Conservation (phyloP, 2,113 vertebrate genomes). For the Rissa tridactyla region DNA sequence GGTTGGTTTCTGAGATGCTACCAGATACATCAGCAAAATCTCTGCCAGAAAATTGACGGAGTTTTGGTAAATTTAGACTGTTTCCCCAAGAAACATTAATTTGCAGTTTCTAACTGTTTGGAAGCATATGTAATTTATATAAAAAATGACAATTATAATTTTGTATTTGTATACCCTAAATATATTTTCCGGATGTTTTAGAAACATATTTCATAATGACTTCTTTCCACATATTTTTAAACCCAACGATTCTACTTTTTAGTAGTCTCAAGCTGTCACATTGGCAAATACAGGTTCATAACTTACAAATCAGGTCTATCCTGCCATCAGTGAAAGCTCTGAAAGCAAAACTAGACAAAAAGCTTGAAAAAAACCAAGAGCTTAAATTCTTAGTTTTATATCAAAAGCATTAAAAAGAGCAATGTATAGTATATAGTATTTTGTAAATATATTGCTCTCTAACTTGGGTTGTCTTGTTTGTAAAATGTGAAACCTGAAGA, state of each 20-base stretch:
- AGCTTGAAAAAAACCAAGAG: neutral
- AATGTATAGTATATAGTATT: neutral
- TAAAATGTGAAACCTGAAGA: neutral
- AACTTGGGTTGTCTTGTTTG: neutral
- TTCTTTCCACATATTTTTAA: neutral
- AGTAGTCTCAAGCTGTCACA: neutral
- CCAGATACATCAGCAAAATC: neutral
- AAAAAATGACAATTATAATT: neutral
- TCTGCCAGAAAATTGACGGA: neutral
- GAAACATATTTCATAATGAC: neutral
- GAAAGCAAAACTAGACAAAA: neutral
- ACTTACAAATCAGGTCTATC: neutral
- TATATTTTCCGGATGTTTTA: neutral
- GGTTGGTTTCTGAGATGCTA: neutral
- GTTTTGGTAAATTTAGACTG: neutral
- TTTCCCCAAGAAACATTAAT: neutral
- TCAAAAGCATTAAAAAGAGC: neutral
- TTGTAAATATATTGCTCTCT: neutral
- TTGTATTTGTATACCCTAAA: neutral
- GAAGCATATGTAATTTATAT: neutral
- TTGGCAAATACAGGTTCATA: neutral
- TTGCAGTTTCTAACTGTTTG: neutral
- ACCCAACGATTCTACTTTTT: neutral
- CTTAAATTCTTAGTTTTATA: neutral
- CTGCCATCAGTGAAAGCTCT: neutral